These are phyloP conservation scores for Corydoras sp. DNA, from an alignment of 2,113 vertebrate genomes.

Conservation along the genomic window DNA sequence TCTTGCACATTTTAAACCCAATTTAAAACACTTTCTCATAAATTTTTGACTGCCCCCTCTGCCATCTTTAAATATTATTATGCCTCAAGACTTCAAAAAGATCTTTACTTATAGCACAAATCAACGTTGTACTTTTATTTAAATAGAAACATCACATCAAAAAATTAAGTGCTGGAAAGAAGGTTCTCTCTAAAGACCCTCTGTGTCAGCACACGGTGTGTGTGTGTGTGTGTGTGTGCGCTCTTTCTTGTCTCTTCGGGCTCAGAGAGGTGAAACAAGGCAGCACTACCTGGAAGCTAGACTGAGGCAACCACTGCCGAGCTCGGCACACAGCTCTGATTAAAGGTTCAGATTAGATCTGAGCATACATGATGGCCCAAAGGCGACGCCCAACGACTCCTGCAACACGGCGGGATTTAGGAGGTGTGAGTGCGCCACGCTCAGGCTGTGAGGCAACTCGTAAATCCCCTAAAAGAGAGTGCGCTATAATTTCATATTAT, in stretches of 20 bases:
- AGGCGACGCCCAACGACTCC: constrained; percentile 45
- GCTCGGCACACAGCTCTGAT: constrained; percentile 48
- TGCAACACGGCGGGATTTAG: constrained; percentile 41
- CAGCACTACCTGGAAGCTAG: constrained; percentile 53
- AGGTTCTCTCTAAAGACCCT: not conserved
- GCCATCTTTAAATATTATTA: not conserved
- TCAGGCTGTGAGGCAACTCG: no score
- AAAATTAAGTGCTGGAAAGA: not conserved
- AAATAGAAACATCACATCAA: not conserved
- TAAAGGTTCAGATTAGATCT: constrained; percentile 61
- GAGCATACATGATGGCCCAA: constrained; percentile 42
- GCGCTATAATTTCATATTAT: not conserved
- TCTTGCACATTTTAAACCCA: not conserved
- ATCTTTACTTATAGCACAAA: constrained; percentile 7
- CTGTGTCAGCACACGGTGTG: no score
- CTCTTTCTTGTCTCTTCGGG: constrained; percentile 28
- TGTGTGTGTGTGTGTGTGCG: no score
- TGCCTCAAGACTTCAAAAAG: not conserved
- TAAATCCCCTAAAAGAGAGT: no score
- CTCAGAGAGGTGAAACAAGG: constrained; percentile 29
- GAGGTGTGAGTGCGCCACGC: no score
- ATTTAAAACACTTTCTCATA: not conserved
- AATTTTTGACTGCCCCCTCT: not conserved
- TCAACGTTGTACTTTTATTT: not conserved
- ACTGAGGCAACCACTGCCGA: constrained; percentile 55